These are phyloP conservation scores for Apocheima hispidaria DNA, from an alignment of 2,888 invertebrate genomes.

Conservation along the genomic window DNA sequence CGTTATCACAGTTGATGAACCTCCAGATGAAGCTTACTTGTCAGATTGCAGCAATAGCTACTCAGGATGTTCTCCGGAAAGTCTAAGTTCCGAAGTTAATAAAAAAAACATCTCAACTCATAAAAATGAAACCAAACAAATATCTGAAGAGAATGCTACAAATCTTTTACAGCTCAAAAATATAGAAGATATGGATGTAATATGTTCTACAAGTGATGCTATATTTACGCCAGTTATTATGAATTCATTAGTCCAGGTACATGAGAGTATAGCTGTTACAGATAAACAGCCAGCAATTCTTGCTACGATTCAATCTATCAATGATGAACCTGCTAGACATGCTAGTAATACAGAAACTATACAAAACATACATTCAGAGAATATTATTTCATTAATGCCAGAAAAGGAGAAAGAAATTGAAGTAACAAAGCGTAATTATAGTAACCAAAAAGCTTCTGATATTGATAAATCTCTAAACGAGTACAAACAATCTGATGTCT, in stretches of 20 bases:
- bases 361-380: constrained; percentile 1
- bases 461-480: background rate
- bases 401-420: constrained; percentile 3
- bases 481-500: background rate
- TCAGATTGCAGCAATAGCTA: constrained; percentile 37
- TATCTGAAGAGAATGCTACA: constrained; percentile 57
- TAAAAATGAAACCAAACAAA: constrained; percentile 55
- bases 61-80: constrained; percentile 21
- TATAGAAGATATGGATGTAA: constrained; percentile 5
- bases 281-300: background rate
- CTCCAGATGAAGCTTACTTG: constrained; percentile 37
- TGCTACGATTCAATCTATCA: background rate
- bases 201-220: background rate
- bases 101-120: constrained; percentile 27
- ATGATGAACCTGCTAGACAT: constrained; percentile 1
- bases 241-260: constrained; percentile 26
- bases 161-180: constrained; percentile 4
- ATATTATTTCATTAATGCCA: background rate
- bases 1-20: constrained; percentile 30
- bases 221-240: constrained; percentile 19
- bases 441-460: background rate
- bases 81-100: constrained; percentile 18
- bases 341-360: background rate
- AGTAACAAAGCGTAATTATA: background rate
- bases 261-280: background rate